Evolutionary conservation across 2,113 vertebrate species (phyloP).

Genomic region (Saguinus imperator): DNA sequence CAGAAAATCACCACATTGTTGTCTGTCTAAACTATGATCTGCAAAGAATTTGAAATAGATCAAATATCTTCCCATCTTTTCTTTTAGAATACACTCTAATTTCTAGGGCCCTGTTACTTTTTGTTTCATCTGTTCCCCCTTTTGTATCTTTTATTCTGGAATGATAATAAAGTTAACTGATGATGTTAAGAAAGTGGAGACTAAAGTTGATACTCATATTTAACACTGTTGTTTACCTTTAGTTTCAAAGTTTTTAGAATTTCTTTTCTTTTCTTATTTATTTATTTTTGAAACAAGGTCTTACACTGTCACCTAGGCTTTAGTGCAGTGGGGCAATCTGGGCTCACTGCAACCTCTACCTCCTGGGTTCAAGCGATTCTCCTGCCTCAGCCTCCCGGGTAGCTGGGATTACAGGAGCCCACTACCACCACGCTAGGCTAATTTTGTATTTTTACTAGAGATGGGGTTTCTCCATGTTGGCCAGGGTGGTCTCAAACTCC

Average conservation of each 20-base stretch:
- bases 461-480: too few relatives aligned
- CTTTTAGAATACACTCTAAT: not conserved
- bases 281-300: too few relatives aligned
- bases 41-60: slow-evolving; percentile 15
- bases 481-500: too few relatives aligned
- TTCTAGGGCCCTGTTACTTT: not conserved
- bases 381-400: too few relatives aligned
- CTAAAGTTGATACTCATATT: not conserved
- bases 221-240: not conserved
- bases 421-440: too few relatives aligned
- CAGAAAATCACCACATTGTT: not conserved
- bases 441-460: too few relatives aligned
- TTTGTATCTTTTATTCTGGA: not conserved
- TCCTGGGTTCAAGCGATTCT: too few relatives aligned
- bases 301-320: too few relatives aligned
- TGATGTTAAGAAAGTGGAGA: not conserved
- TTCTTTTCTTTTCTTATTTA: not conserved
- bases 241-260: not conserved
- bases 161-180: not conserved
- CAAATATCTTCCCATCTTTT: not conserved
- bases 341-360: too few relatives aligned
- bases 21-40: not conserved
- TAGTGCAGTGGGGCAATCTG: too few relatives aligned
- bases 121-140: not conserved
- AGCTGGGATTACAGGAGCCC: too few relatives aligned